Evolutionary conservation across 1,140 invertebrate genomes (phyloP), one percentile per base, ranked within the genome.

Genomic region (Drosophila pachea): DNA sequence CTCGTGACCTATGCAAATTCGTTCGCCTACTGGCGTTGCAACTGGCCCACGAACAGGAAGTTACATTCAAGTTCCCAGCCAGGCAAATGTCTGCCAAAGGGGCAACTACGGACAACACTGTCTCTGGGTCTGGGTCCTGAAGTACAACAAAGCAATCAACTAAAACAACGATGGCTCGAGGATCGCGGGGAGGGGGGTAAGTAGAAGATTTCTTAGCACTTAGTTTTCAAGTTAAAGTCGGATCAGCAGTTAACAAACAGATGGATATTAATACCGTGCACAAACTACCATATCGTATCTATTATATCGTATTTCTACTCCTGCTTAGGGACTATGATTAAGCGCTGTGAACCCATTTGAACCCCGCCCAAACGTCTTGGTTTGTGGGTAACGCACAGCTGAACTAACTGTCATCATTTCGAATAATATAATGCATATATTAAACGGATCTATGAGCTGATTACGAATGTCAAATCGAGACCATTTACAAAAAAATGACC

Each of bases 1-100:
- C 79, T 87, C 84, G 76, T 87, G 84, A 87, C 84, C 84, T 87
- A 87, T 87, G 84, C 84, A 87, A 87, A 87, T 87, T 87, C 55
- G 74, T 72, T 72, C 49, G 49, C 22, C 22, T 22, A 22, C 50
- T 64, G 67, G 35, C 16, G 50, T 54, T 36, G 33, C 53, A 68
- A 68, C 48, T 84, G 81, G 70, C 73, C 69, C 81, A 73, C 77
- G 62, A 76, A 81, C 78, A 76, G 81, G 81, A 86, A 86, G 81
- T 84, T 64, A 86, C 81, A 86, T 84, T 86, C 73, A 84, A 84
- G 79, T 83, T 77, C 36, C 33, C 49, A 56, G 63, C 69, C 68
- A 67, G 12, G 7, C 35, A 33, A 43, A 49, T 33, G 50, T 31
- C 14, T 42, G 31, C 14, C 53, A 40, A 47, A 53, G 38, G 49